Percentiles rank a stretch among this genome's conserved stretches.
These are phyloP conservation scores for Odontomachus brunneus DNA, from an alignment of 1,140 invertebrate genomes.

Conservation along the genomic window DNA sequence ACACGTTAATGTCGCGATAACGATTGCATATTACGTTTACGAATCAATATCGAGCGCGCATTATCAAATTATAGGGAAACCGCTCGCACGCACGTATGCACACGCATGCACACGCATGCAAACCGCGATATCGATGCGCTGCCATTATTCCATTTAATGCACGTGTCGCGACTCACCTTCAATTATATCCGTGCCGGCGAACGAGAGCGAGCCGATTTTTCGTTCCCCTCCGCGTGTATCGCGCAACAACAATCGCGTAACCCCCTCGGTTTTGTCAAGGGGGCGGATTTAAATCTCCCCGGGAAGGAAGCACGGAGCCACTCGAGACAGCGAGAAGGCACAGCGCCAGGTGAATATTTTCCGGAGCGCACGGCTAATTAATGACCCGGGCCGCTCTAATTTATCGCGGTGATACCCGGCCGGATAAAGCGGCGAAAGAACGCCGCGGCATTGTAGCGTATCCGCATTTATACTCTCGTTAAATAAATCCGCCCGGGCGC, in stretches of 20 bases:
- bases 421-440: slow-evolving; percentile 52
- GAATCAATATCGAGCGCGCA: slow-evolving; percentile 37
- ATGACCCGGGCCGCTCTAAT: slow-evolving; percentile 40
- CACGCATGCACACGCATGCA: too few relatives aligned
- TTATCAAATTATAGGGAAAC: slow-evolving; percentile 25
- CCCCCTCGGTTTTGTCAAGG: slow-evolving; percentile 2
- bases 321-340: slow-evolving; percentile 42
- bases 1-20: slow-evolving; percentile 11
- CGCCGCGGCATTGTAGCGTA: slow-evolving; percentile 44
- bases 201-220: too few relatives aligned
- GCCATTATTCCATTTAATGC: slow-evolving; percentile 12
- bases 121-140: too few relatives aligned
- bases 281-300: slow-evolving; percentile 45
- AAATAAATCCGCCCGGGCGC: slow-evolving; percentile 59
- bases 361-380: slow-evolving; percentile 46
- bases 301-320: slow-evolving; percentile 12
- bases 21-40: slow-evolving; percentile 9
- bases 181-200: not conserved
- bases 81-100: not conserved
- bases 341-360: slow-evolving; percentile 35
- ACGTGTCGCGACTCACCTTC: not conserved
- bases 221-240: too few relatives aligned
- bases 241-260: too few relatives aligned
- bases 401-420: slow-evolving; percentile 54
- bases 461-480: slow-evolving; percentile 63